A percentile compares a stretch with the other conserved stretches of the same genome.
These are phyloP conservation scores for Ia io DNA, from an alignment of 2,113 vertebrate species.

Conservation along the genomic window DNA sequence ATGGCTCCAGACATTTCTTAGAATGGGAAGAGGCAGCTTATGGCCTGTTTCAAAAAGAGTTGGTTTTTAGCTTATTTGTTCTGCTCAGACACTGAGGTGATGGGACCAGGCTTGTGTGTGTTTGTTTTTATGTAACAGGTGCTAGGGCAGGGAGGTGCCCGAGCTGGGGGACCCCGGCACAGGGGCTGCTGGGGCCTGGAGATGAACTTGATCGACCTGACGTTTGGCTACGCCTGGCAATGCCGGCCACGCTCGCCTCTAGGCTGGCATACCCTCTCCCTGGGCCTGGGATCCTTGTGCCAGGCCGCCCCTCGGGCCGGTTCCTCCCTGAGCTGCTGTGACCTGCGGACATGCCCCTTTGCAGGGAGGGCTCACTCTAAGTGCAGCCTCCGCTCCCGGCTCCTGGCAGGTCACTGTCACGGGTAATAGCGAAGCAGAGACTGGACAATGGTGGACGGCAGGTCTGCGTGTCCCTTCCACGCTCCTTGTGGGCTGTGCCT, in stretches of 20 bases:
- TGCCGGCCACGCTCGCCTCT: not conserved
- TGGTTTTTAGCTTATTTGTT: not conserved
- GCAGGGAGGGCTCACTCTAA: not conserved
- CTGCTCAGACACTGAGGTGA: not conserved
- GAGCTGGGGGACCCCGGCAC: not conserved
- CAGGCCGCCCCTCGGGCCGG: not conserved
- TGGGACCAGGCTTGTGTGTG: not conserved
- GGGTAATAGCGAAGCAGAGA: not conserved
- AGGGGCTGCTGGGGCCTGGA: not conserved
- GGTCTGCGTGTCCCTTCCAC: not conserved
- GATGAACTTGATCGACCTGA: not conserved
- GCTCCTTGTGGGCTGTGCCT: rapidly evolving
- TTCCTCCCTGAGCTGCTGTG: not conserved
- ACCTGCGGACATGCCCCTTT: not conserved
- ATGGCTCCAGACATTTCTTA: not conserved
- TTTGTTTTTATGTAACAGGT: not conserved
- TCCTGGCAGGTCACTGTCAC: not conserved
- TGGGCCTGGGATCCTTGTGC: not conserved
- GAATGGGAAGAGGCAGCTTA: not conserved
- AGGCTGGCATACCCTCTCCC: not conserved
- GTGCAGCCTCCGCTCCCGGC: not conserved
- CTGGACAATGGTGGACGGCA: not conserved
- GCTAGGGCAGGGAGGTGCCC: not conserved
- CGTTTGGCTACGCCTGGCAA: not conserved
- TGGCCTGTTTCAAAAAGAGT: not conserved